phyloP scores from a whole-genome alignment of 2,888 invertebrate species.

The Limnephilus auricula region DNA sequence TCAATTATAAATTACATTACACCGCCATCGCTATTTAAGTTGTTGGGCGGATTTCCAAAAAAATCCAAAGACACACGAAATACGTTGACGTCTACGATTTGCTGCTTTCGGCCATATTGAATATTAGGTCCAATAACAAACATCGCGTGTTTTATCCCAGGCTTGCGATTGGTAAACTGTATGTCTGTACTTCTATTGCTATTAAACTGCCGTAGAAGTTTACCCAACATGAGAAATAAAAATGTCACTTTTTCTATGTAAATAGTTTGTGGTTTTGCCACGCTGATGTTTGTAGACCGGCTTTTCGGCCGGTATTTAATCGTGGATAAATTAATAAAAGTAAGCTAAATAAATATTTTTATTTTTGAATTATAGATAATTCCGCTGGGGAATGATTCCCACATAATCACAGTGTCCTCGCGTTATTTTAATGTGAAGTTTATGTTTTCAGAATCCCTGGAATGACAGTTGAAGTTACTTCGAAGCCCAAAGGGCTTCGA shows the following conservation, averaged over 20 bases:
- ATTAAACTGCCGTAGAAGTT: background rate
- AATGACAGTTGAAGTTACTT: slow-evolving; percentile 59
- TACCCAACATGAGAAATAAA: background rate
- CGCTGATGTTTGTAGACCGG: slow-evolving; percentile 58
- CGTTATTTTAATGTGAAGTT: background rate
- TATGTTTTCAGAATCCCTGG: slow-evolving; percentile 40
- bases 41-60: background rate
- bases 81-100: background rate
- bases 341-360: slow-evolving; percentile 24
- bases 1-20: too few relatives aligned
- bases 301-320: slow-evolving; percentile 55
- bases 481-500: slow-evolving; percentile 57
- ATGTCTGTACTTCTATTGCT: background rate
- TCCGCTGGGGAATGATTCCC: background rate
- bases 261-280: slow-evolving; percentile 49
- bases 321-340: slow-evolving; percentile 39
- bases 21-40: too few relatives aligned
- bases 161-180: background rate
- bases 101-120: background rate
- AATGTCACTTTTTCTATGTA: slow-evolving; percentile 5
- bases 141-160: background rate
- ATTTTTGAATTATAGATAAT: background rate
- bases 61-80: background rate
- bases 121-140: background rate
- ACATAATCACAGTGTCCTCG: background rate